These are phyloP conservation scores for Choristoneura rosaceana DNA, from an alignment of 2,888 invertebrate species.

Conservation along the genomic window DNA sequence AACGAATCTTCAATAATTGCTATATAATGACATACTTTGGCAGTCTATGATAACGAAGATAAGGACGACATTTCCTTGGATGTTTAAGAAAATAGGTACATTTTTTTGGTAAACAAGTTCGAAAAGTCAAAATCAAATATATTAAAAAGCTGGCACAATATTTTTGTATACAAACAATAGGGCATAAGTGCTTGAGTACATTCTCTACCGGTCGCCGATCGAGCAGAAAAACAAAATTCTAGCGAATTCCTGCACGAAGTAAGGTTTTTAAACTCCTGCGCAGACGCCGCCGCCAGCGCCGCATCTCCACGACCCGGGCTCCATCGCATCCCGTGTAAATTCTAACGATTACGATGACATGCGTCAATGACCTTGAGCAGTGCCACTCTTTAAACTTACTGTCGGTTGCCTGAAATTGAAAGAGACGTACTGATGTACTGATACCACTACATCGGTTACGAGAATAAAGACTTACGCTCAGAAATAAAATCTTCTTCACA, in stretches of 20 bases:
- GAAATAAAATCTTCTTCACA: too few species aligned
- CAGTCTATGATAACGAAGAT: too few species aligned
- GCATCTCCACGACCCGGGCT: neutral
- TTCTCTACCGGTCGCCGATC: constrained; percentile 50
- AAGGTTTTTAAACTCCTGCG: constrained; percentile 65
- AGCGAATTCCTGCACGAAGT: constrained; percentile 67
- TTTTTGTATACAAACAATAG: constrained; percentile 45
- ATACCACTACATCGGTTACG: too few species aligned
- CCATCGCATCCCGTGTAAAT: neutral
- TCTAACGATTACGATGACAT: neutral
- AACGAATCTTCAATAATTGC: too few species aligned
- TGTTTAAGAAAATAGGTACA: too few species aligned
- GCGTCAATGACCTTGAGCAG: too few species aligned
- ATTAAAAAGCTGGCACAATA: neutral
- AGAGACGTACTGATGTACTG: too few species aligned
- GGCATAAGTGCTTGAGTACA: constrained; percentile 42
- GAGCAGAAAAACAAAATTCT: constrained; percentile 53
- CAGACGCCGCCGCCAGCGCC: constrained; percentile 24
- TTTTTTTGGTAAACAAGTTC: neutral
- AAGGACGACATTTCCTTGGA: too few species aligned
- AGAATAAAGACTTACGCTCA: too few species aligned
- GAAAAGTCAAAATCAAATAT: neutral
- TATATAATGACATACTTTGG: too few species aligned
- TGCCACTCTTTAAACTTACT: too few species aligned
- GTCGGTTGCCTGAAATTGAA: too few species aligned